Base-by-base conservation (phyloP, 2,113 vertebrate genomes). In the Hemichromis elongatus region DNA sequence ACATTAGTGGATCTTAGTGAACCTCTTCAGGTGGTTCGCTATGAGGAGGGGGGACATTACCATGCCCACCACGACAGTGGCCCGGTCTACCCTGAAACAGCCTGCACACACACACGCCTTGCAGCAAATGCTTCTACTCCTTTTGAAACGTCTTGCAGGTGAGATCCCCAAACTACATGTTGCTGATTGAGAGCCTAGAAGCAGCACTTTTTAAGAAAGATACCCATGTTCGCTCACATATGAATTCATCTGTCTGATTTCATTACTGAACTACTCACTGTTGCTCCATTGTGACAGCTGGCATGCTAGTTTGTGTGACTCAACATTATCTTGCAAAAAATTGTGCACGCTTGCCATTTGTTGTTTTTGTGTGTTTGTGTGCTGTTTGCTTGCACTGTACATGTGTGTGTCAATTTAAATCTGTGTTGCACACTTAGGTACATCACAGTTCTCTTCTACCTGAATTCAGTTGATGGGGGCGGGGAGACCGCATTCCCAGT, bases 401-500 rank as follows among this genome's bases (percentile, higher is more conserved):
- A 30, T 80, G 77, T 89, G 85, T 82, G 83, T 89, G 87, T 93
- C 82, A 90, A 84, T 92, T 93, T 82, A 89, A 92, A 95, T 80
- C 81, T 94, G 75, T 94, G 84, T 92, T 86, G 80, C 89, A 92
- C 92, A 96, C 95, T 88, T 95, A 99, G 99, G 96, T 99, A 99
- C 63, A 97, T 98, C 95, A 99, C 99, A 1, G 97, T 99, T 93
- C 97, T 99, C 92, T 98, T 99, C 96, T 99, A 99, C 96, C 96
- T 99, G 96, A 99, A 99, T 96, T 98, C 98, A 63, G 99, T 99
- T 91, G 97, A 97, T n/a, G 97, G 97, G 81, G 99, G 99, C 45
- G 98, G 99, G 2, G 98, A 99, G 95, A 99, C 99, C 2, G 97
- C 98, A 86, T 99, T 99, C 94, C 99, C 99, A 89, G 97, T 99